These are phyloP conservation scores for Calameuta idolon DNA, from an alignment of 2,888 invertebrate genomes.

Conservation along the genomic window DNA sequence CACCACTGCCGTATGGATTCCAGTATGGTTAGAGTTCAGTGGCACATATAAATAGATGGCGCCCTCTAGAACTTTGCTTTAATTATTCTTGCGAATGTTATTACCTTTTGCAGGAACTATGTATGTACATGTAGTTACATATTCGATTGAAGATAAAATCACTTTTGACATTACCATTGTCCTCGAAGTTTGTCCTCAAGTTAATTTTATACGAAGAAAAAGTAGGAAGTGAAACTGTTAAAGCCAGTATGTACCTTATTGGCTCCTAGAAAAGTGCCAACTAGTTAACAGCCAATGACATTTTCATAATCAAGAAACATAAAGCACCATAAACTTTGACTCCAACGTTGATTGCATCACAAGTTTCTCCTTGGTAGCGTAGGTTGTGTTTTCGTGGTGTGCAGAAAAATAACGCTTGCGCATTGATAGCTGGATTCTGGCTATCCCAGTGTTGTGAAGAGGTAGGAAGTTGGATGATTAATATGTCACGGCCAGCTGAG, in stretches of 20 bases:
- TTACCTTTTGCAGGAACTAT: neutral
- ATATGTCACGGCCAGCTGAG: slow-evolving; percentile 55
- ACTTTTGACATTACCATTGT: neutral
- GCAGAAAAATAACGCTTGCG: neutral
- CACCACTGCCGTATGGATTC: too few relatives aligned
- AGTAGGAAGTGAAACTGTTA: too few relatives aligned
- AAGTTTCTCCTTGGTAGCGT: neutral
- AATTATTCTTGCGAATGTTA: neutral
- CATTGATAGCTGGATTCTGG: neutral
- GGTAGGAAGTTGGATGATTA: slow-evolving; percentile 17
- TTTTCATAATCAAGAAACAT: neutral
- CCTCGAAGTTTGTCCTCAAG: too few relatives aligned
- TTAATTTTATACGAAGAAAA: too few relatives aligned
- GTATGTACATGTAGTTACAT: neutral
- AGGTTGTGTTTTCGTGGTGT: neutral
- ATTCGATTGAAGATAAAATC: neutral
- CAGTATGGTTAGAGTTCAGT: too few relatives aligned
- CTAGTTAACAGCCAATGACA: too few relatives aligned
- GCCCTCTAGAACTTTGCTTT: too few relatives aligned
- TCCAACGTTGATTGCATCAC: neutral
- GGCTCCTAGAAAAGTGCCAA: too few relatives aligned
- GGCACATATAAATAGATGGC: too few relatives aligned
- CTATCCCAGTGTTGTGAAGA: neutral
- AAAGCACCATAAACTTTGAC: neutral
- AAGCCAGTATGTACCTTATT: too few relatives aligned